Conservation (phyloP, 2,113 vertebrate genomes). For the Colinus virginianus region DNA sequence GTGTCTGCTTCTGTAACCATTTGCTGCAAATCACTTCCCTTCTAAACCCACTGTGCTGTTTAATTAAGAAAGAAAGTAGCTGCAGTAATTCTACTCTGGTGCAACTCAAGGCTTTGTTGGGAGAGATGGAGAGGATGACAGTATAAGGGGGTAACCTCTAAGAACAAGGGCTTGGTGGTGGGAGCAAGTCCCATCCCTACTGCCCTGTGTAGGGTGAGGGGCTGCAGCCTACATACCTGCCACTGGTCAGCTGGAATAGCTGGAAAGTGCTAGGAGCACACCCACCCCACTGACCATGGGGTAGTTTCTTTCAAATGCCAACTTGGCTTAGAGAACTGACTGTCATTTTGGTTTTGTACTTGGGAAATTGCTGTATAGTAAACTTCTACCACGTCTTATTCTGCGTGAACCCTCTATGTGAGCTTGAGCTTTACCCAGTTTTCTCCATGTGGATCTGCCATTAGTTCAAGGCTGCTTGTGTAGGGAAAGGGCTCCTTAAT, state of each 20-base stretch:
- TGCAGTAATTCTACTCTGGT: no score
- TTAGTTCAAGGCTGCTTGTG: neutral
- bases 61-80: neutral
- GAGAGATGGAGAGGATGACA: neutral
- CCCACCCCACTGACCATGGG: fast-evolving
- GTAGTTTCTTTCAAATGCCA: neutral
- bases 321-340: neutral
- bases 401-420: fast-evolving
- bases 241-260: fast-evolving
- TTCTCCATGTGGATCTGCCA: neutral
- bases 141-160: neutral
- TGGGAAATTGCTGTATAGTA: neutral
- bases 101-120: neutral
- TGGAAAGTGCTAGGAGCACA: fast-evolving
- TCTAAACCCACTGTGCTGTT: fast-evolving
- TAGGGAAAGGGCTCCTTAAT: slow-evolving; percentile 8
- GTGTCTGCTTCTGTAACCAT: neutral
- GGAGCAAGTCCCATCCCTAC: neutral
- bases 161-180: neutral
- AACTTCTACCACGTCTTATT: neutral
- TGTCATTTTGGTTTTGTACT: neutral
- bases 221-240: neutral
- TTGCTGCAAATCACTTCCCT: neutral
- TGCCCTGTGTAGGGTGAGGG: fast-evolving
- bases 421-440: fast-evolving